These are phyloP conservation scores for Micropoecilia bifurca DNA, from an alignment of 2,797 vertebrate species.

Conservation along the genomic window DNA sequence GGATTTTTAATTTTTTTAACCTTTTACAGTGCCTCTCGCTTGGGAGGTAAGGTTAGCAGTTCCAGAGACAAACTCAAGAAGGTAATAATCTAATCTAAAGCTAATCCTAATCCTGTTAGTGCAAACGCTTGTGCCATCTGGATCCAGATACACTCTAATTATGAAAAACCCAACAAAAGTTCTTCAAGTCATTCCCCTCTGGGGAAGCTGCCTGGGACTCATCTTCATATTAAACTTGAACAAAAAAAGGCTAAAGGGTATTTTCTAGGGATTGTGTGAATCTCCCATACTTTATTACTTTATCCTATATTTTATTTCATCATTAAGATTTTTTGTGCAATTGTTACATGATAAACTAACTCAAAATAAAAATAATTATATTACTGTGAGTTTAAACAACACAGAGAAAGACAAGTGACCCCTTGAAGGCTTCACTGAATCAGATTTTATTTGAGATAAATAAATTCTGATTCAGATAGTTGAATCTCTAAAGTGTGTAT, in stretches of 20 bases:
- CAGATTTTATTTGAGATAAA: not conserved
- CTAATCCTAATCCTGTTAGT: constrained; percentile 80
- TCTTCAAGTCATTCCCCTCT: constrained; percentile 32
- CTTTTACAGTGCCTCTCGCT: not conserved
- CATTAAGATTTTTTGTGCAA: no score
- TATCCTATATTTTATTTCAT: not conserved
- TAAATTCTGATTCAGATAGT: no score
- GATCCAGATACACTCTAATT: constrained; percentile 59
- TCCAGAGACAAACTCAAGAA: constrained; percentile 25
- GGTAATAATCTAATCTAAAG: constrained; percentile 66
- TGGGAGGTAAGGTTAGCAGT: constrained; percentile 23
- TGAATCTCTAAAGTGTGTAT: no score
- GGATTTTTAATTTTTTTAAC: not conserved
- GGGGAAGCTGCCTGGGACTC: constrained; percentile 27
- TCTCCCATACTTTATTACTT: not conserved
- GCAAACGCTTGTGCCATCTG: constrained; percentile 75
- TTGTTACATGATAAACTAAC: not conserved
- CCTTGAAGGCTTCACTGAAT: not conserved
- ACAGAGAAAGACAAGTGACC: not conserved
- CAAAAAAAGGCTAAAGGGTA: constrained; percentile 5
- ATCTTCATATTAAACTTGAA: constrained; percentile 40
- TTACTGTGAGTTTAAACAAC: not conserved
- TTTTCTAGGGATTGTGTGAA: not conserved
- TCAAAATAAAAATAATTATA: not conserved
- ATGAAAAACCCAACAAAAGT: constrained; percentile 70